A percentile compares a stretch with the other conserved stretches of the same genome.
These are phyloP conservation scores for Tympanuchus pallidicinctus DNA, from an alignment of 2,113 vertebrate species.

Conservation along the genomic window DNA sequence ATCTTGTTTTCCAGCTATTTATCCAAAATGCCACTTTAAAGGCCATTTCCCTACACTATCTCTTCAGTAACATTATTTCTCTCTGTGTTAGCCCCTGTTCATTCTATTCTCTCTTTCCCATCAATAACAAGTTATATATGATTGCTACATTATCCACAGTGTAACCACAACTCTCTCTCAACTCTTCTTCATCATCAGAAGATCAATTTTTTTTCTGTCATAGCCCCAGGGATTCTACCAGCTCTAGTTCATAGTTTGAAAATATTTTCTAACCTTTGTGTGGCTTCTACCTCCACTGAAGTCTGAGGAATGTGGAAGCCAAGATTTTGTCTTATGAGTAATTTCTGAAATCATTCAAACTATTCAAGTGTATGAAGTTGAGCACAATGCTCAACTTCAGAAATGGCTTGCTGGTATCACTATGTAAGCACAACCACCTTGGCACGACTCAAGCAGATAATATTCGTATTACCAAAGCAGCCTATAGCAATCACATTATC, in stretches of 20 bases:
- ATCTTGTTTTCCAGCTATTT: constrained; percentile 17
- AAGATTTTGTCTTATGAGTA: constrained; percentile 12
- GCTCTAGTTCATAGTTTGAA: background rate
- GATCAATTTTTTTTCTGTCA: background rate
- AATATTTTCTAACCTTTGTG: background rate
- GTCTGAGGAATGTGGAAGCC: background rate
- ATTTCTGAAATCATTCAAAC: constrained; percentile 29
- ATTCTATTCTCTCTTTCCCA: background rate
- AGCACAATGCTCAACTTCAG: constrained; percentile 6
- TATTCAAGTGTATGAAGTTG: constrained; percentile 27
- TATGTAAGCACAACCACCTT: background rate
- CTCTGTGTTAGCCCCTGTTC: background rate
- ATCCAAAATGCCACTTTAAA: constrained; percentile 8
- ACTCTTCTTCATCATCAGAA: constrained; percentile 30
- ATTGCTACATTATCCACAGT: background rate
- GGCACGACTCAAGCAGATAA: background rate
- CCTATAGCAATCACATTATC: background rate
- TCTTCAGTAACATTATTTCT: constrained; percentile 23
- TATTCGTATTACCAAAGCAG: background rate
- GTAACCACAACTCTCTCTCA: constrained; percentile 6
- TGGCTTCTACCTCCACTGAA: background rate
- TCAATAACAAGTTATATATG: background rate
- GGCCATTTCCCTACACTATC: background rate
- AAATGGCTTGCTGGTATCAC: background rate
- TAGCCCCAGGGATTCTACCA: constrained; percentile 12